These are phyloP conservation scores for Pagrus major DNA, from an alignment of 2,113 vertebrate genomes.

Conservation along the genomic window DNA sequence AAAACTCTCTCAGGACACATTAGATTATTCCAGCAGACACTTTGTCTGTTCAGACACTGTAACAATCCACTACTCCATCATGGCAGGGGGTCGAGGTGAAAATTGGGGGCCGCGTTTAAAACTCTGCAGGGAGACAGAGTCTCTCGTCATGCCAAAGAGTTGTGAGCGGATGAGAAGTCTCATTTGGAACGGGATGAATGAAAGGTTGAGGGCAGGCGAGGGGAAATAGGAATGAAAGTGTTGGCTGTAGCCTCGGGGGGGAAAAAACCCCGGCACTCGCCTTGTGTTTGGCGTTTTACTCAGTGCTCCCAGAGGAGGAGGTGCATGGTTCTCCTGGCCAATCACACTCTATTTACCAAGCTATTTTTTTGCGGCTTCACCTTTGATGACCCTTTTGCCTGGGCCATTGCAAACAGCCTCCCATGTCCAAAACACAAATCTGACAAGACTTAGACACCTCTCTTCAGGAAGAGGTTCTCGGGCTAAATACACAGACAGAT, in stretches of 20 bases:
- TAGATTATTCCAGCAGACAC: slow-evolving; percentile 34
- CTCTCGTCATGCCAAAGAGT: slow-evolving; percentile 49
- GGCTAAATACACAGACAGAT: not conserved
- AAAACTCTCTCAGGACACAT: slow-evolving; percentile 4
- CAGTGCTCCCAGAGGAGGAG: slow-evolving; percentile 47
- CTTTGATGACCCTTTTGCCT: slow-evolving; percentile 44
- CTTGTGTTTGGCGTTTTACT: slow-evolving; percentile 54
- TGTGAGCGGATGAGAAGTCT: slow-evolving; percentile 55
- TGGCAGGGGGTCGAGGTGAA: slow-evolving; percentile 59
- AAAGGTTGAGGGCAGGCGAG: slow-evolving; percentile 38
- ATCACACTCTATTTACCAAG: slow-evolving; percentile 51
- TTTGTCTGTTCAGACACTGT: slow-evolving; percentile 35
- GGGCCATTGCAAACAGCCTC: slow-evolving; percentile 28
- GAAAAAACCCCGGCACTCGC: slow-evolving; percentile 46
- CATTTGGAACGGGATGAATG: slow-evolving; percentile 57
- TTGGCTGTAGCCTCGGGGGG: slow-evolving; percentile 40
- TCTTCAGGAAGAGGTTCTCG: slow-evolving; percentile 10
- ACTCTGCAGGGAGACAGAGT: slow-evolving; percentile 49
- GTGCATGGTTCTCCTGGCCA: slow-evolving; percentile 32
- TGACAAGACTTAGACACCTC: slow-evolving; percentile 35
- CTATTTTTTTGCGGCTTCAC: slow-evolving; percentile 44
- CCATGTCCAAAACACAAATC: slow-evolving; percentile 38
- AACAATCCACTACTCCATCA: slow-evolving; percentile 36
- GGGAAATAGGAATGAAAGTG: slow-evolving; percentile 46
- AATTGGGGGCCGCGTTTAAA: slow-evolving; percentile 58